These are phyloP conservation scores for Pollenia amentaria DNA, from an alignment of 2,888 invertebrate species.

Conservation along the genomic window DNA sequence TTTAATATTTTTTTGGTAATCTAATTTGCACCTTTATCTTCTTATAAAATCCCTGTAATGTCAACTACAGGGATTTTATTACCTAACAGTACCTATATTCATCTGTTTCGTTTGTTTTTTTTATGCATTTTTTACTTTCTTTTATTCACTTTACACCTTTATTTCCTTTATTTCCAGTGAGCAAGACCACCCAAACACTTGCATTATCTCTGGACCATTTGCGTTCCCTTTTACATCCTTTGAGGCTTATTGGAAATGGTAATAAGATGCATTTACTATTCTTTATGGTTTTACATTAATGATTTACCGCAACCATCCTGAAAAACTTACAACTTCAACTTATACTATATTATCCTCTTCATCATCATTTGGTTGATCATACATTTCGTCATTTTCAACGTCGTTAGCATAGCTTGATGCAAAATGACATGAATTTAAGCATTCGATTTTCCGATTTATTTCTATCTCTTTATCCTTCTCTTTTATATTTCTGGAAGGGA, in stretches of 20 bases:
- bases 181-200: neutral
- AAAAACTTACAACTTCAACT: neutral
- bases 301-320: constrained; percentile 27
- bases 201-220: neutral
- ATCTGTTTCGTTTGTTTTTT: no score
- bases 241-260: neutral
- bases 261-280: constrained; percentile 44
- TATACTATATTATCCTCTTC: neutral
- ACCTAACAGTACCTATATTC: no score
- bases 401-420: neutral
- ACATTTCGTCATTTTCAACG: neutral
- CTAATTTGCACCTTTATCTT: no score
- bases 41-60: no score
- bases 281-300: constrained; percentile 56
- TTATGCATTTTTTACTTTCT: neutral
- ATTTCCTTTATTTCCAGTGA: neutral
- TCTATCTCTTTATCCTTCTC: neutral
- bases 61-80: no score
- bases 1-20: no score
- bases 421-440: neutral
- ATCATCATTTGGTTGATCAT: neutral
- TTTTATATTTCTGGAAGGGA: no score
- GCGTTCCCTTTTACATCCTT: neutral
- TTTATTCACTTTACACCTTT: neutral
- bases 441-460: neutral